Evolutionary conservation across 64 coral and sea anemone genomes (phyloP).

Genomic region (Pocillopora verrucosa): DNA sequence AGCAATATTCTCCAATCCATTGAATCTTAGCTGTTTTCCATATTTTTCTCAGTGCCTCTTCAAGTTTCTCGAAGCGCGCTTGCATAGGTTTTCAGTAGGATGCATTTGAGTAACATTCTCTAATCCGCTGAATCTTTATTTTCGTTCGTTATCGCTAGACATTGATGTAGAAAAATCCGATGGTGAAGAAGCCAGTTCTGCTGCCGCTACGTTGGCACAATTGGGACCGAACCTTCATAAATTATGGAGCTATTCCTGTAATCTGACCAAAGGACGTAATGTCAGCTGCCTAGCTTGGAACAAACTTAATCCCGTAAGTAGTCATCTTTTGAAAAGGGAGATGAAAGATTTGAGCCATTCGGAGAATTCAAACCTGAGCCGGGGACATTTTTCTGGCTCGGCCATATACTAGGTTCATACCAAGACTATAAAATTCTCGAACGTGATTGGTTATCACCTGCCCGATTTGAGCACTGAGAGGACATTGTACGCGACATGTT

Average conservation of each 20-base stretch:
- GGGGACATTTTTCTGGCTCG: too few species aligned
- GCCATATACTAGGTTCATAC: too few species aligned
- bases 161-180: constrained; percentile 78
- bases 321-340: neutral
- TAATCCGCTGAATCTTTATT: neutral
- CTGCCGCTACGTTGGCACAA: constrained; percentile 65
- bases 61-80: neutral
- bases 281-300: constrained; percentile 98
- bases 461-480: too few species aligned
- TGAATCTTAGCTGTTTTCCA: too few species aligned
- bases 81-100: neutral
- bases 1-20: too few species aligned
- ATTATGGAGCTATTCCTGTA: constrained; percentile 88
- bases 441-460: too few species aligned
- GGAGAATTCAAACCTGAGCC: neutral
- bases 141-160: constrained; percentile 33
- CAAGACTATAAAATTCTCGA: too few species aligned
- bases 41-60: too few species aligned
- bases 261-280: constrained; percentile 88
- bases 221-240: constrained; percentile 94
- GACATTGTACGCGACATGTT: too few species aligned
- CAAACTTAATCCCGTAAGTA: constrained; percentile 84
- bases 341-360: neutral
- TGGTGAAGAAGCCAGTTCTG: constrained; percentile 51
- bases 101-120: neutral